phyloP scores from a whole-genome alignment of 2,113 vertebrate genomes.

The Elachura formosa region DNA sequence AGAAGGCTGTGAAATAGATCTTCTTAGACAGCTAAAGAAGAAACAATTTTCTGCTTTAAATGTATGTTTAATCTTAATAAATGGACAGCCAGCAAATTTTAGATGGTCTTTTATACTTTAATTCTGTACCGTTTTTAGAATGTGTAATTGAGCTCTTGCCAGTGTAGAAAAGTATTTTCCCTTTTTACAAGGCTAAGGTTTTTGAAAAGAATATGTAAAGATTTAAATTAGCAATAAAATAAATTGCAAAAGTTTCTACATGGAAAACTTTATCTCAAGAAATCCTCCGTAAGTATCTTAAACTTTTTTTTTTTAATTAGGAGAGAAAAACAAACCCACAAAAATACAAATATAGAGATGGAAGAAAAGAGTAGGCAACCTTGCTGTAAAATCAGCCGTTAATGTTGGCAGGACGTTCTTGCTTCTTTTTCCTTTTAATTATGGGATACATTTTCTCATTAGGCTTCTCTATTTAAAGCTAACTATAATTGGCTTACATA shows the following conservation, averaged over 20 bases:
- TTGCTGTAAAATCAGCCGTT: slow-evolving; percentile 43
- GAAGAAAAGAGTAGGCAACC: neutral
- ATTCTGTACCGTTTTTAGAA: neutral
- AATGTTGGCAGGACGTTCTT: slow-evolving; percentile 57
- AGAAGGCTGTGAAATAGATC: neutral
- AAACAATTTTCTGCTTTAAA: neutral
- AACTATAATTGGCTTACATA: slow-evolving; percentile 53
- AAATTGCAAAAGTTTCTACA: neutral
- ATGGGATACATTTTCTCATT: slow-evolving; percentile 69
- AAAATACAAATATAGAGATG: slow-evolving; percentile 13
- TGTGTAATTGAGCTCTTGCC: neutral
- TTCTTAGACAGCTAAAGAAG: neutral
- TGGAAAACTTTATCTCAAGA: neutral
- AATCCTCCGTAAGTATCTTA: neutral
- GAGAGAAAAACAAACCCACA: neutral
- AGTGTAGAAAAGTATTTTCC: neutral
- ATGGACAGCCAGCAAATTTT: neutral
- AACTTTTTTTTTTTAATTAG: neutral
- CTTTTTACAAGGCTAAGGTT: neutral
- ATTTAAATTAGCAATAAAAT: neutral
- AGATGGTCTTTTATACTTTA: neutral
- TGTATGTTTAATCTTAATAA: slow-evolving; percentile 1
- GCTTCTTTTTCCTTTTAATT: slow-evolving; percentile 61
- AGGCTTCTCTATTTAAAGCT: slow-evolving; percentile 62
- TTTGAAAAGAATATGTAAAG: neutral